Conservation (phyloP, 2,888 invertebrate genomes). For the Phaedon cochleariae region DNA sequence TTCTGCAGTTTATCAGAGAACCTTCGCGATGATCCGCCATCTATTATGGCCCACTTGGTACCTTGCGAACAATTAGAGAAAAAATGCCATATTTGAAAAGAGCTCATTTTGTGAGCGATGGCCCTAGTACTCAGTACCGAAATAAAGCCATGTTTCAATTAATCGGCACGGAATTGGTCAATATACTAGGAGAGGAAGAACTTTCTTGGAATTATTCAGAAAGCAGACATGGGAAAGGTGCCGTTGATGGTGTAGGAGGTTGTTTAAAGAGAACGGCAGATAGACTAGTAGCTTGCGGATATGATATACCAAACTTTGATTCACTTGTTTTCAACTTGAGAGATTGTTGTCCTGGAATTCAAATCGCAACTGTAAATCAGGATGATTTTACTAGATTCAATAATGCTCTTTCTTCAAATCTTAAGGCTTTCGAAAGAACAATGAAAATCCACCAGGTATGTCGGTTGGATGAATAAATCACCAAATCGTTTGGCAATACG, state of each 20-base stretch:
- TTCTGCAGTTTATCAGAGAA: conserved; percentile 20
- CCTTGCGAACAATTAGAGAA: conserved; percentile 14
- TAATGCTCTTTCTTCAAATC: no score
- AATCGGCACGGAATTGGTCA: conserved; percentile 6
- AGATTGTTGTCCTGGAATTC: conserved; percentile 13
- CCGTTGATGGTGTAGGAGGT: conserved; percentile 26
- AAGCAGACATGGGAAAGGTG: conserved; percentile 28
- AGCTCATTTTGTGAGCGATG: conserved; percentile 26
- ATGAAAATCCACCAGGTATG: conserved; percentile 1
- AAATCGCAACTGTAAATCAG: conserved; percentile 7
- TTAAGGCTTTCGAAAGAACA: conserved; percentile 1
- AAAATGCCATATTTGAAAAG: conserved; percentile 14
- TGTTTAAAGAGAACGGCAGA: conserved; percentile 26
- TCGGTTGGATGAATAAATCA: neutral
- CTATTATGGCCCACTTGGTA: conserved; percentile 26
- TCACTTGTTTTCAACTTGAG: conserved; percentile 11
- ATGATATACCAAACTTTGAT: conserved; percentile 18
- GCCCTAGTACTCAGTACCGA: conserved; percentile 23
- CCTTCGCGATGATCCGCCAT: conserved; percentile 22
- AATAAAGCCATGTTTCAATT: conserved; percentile 26
- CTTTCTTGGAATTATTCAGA: conserved; percentile 24
- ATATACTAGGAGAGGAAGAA: conserved; percentile 11
- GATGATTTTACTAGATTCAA: no score
- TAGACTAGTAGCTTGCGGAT: conserved; percentile 12
- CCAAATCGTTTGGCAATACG: neutral